A percentile compares a stretch with the other conserved stretches of the same genome.
These are phyloP conservation scores for Nothoprocta perdicaria DNA, from an alignment of 2,113 vertebrate genomes.

Conservation along the genomic window DNA sequence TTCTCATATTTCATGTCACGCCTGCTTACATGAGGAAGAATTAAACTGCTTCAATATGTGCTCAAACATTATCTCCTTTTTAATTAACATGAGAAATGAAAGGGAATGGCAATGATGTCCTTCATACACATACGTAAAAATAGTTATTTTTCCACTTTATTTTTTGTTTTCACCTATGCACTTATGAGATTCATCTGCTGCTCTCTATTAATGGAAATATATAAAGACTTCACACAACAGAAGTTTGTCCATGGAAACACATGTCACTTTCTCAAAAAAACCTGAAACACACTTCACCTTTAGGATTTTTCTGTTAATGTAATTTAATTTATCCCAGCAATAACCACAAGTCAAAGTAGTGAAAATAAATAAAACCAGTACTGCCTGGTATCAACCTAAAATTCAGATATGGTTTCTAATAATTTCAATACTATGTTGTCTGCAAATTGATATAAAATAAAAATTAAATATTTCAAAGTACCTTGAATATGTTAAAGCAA, in stretches of 20 bases:
- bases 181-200: conserved; percentile 40
- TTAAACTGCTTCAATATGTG: background rate
- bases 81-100: background rate
- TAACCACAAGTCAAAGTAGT: background rate
- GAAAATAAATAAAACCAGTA: background rate
- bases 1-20: background rate
- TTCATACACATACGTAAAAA: background rate
- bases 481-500: background rate
- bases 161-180: conserved; percentile 56
- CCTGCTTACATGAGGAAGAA: background rate
- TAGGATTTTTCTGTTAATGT: background rate
- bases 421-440: background rate
- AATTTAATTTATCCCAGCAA: background rate
- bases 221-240: background rate
- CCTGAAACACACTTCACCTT: background rate
- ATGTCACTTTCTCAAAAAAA: background rate
- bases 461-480: background rate
- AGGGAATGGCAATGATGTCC: background rate
- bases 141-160: conserved; percentile 26
- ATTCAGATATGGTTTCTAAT: background rate
- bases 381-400: background rate
- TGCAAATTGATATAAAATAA: background rate
- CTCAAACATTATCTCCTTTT: background rate
- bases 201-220: background rate
- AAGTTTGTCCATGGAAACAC: background rate